A percentile compares a stretch with the other conserved stretches of the same genome.
phyloP scores from a whole-genome alignment of 2,888 invertebrate genomes.

The Ceriagrion tenellum region DNA sequence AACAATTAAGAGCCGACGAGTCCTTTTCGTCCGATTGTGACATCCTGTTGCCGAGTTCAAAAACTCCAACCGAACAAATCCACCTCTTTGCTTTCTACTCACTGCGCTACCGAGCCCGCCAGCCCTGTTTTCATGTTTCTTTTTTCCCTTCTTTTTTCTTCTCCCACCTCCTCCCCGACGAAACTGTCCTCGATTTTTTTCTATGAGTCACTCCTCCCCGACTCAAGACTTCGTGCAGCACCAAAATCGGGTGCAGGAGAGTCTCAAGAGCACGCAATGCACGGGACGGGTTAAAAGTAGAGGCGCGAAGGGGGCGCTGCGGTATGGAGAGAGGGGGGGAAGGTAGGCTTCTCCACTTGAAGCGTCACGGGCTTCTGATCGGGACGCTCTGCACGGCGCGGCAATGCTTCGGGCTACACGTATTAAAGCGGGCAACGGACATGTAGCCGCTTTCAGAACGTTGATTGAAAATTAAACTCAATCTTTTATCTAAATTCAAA shows the following conservation, averaged over 20 bases:
- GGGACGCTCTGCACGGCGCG: no score
- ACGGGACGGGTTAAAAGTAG: background rate
- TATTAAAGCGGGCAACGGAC: no score
- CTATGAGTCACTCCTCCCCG: background rate
- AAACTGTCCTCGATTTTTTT: conserved; percentile 2
- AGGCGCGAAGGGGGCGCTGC: background rate
- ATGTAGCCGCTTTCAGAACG: no score
- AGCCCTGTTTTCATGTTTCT: background rate
- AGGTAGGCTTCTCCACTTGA: background rate
- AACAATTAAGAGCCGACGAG: background rate
- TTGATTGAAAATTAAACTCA: no score
- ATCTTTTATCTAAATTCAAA: no score
- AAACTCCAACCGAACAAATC: background rate
- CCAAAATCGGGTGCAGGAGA: conserved; percentile 20
- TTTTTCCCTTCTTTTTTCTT: background rate
- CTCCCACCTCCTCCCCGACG: background rate
- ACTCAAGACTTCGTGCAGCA: background rate
- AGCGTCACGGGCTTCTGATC: background rate
- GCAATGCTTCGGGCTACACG: no score
- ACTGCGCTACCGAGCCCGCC: background rate
- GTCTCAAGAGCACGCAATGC: conserved; percentile 1
- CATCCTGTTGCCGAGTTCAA: background rate
- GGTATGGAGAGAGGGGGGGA: background rate
- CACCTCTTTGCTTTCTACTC: background rate
- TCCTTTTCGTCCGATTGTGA: conserved; percentile 4